phyloP scores from a whole-genome alignment of 2,888 invertebrate species.

The Pterostichus niger region DNA sequence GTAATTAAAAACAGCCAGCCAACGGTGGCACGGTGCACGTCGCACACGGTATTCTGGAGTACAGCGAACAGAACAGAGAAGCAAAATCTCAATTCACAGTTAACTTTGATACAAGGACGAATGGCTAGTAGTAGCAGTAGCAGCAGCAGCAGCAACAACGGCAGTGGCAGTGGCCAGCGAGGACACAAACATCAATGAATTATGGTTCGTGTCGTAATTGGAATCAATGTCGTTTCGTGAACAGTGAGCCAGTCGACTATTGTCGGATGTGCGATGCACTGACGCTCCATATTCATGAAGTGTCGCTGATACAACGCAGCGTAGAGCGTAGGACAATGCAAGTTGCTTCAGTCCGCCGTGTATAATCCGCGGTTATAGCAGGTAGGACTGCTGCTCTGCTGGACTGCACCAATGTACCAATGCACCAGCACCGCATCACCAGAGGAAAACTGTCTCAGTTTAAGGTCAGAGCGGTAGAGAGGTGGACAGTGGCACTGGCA shows the following conservation, averaged over 20 bases:
- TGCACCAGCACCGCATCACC: conserved; percentile 12
- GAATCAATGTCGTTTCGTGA: conserved; percentile 62
- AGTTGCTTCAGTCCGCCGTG: conserved; percentile 2
- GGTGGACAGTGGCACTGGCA: not conserved
- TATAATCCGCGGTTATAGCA: not conserved
- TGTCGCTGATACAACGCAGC: conserved; percentile 37
- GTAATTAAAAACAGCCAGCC: conserved; percentile 58
- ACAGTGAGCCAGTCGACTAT: conserved; percentile 50
- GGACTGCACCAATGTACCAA: not conserved
- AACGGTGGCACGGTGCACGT: not conserved
- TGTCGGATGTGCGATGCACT: conserved; percentile 45
- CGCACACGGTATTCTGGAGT: not conserved
- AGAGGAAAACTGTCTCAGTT: conserved; percentile 26
- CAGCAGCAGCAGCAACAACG: not conserved
- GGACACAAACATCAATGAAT: conserved; percentile 63
- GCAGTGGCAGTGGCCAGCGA: conserved; percentile 30
- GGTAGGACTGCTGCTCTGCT: not conserved
- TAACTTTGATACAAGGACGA: conserved; percentile 38
- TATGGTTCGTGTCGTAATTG: conserved; percentile 62
- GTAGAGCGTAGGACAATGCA: conserved; percentile 48
- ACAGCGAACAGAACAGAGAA: not conserved
- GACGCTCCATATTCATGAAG: conserved; percentile 63
- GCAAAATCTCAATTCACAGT: conserved; percentile 44
- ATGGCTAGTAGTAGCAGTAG: not conserved
- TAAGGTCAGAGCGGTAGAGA: conserved; percentile 41